phyloP scores from a whole-genome alignment of 2,797 vertebrate genomes.

The Characodon lateralis region DNA sequence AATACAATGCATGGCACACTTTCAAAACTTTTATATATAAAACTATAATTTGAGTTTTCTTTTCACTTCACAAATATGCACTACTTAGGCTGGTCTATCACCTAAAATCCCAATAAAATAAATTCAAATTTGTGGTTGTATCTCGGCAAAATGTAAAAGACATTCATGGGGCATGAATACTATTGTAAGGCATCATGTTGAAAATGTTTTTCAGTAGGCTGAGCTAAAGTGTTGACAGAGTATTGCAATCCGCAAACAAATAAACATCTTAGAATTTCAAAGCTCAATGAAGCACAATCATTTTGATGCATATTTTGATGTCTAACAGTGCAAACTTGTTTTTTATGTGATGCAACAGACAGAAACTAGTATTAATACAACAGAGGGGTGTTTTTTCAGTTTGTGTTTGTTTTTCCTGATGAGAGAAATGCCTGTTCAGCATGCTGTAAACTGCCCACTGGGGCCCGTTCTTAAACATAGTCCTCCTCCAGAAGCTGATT shows the following conservation, averaged over 20 bases:
- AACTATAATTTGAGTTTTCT: too few species aligned
- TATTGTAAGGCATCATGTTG: not conserved
- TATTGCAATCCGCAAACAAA: constrained; percentile 19
- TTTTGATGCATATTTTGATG: constrained; percentile 16
- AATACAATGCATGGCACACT: too few species aligned
- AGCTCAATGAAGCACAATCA: constrained; percentile 12
- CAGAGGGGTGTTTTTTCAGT: constrained; percentile 34
- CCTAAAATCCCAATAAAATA: not conserved
- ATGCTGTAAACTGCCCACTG: constrained; percentile 60
- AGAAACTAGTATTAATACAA: constrained; percentile 49
- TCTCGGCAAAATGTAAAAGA: not conserved
- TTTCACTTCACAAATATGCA: too few species aligned
- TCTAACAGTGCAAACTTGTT: constrained; percentile 36
- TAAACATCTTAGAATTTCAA: not conserved
- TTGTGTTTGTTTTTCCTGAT: constrained; percentile 68
- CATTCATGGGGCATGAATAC: not conserved
- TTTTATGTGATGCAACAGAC: constrained; percentile 64
- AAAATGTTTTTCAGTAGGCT: constrained; percentile 3
- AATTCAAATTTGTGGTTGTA: not conserved
- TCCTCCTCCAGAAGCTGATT: constrained; percentile 65
- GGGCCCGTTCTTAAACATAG: constrained; percentile 69
- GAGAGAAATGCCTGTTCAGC: constrained; percentile 69
- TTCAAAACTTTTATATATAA: too few species aligned
- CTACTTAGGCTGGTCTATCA: not conserved
- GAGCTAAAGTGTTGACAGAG: constrained; percentile 6